A percentile compares a stretch with the other conserved stretches of the same genome.
phyloP scores from a whole-genome alignment of 1,140 invertebrate genomes.

The Helicoverpa zea region DNA sequence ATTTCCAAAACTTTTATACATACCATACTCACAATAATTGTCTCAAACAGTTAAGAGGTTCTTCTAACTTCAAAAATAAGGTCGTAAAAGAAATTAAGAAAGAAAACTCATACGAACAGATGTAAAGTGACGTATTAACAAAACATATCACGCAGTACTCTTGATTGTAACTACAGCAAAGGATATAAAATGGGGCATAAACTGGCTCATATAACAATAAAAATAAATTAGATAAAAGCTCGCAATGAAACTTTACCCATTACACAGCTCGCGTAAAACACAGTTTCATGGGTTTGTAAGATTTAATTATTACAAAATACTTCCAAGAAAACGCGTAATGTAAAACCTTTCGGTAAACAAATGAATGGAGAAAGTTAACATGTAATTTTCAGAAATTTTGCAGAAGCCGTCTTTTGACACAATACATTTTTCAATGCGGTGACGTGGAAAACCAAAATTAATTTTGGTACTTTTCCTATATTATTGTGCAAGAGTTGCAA shows the following conservation, averaged over 20 bases:
- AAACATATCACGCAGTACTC: slow-evolving; percentile 55
- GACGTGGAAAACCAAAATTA: not conserved
- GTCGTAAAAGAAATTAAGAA: not conserved
- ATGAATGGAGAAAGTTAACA: slow-evolving; percentile 26
- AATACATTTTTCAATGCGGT: not conserved
- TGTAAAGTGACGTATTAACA: slow-evolving; percentile 43
- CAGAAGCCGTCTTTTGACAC: not conserved
- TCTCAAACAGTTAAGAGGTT: not conserved
- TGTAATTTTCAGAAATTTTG: slow-evolving; percentile 5
- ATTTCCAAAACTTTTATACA: no score
- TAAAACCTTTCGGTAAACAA: slow-evolving; percentile 49
- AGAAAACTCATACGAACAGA: not conserved
- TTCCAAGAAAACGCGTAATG: slow-evolving; percentile 47
- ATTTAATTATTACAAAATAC: slow-evolving; percentile 82
- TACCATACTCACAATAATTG: no score
- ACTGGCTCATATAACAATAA: slow-evolving; percentile 82
- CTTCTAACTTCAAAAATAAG: not conserved
- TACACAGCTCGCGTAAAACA: slow-evolving; percentile 73
- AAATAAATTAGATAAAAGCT: slow-evolving; percentile 85
- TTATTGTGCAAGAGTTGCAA: not conserved
- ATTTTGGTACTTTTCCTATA: not conserved
- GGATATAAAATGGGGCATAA: slow-evolving; percentile 78
- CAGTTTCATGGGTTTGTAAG: slow-evolving; percentile 74
- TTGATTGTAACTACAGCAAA: slow-evolving; percentile 69
- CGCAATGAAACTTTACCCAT: slow-evolving; percentile 81